Conservation (phyloP, 2,797 vertebrate species). For the Aphelocoma californica region DNA sequence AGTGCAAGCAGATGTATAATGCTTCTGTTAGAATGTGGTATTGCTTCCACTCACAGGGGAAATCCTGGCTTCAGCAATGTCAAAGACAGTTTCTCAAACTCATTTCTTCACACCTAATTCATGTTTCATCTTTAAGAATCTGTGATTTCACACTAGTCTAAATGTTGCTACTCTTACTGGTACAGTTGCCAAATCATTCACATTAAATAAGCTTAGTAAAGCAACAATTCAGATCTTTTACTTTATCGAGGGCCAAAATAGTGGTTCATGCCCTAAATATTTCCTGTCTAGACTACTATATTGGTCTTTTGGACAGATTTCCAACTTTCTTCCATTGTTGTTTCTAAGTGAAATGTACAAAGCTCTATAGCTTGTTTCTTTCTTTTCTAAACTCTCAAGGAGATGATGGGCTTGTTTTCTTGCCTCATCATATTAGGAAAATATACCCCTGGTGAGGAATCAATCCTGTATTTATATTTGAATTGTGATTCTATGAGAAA, state of each 20-base stretch:
- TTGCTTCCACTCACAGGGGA: conserved; percentile 15
- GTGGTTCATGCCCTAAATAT: conserved; percentile 64
- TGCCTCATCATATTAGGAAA: neutral
- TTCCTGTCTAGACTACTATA: conserved; percentile 76
- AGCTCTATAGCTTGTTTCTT: conserved; percentile 9
- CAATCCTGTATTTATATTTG: neutral
- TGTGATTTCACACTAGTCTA: neutral
- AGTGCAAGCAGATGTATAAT: conserved; percentile 44
- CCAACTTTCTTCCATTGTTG: conserved; percentile 34
- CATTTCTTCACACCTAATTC: conserved; percentile 46
- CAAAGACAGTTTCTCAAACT: conserved; percentile 28
- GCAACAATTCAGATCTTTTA: conserved; percentile 53
- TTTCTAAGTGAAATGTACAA: conserved; percentile 28
- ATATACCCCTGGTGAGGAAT: neutral
- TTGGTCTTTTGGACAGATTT: conserved; percentile 47
- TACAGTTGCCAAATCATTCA: conserved; percentile 24
- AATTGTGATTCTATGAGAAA: neutral
- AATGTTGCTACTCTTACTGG: conserved; percentile 16
- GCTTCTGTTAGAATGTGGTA: conserved; percentile 22
- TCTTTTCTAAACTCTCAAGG: neutral
- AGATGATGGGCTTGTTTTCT: neutral
- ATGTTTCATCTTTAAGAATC: conserved; percentile 38
- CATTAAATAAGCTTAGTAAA: conserved; percentile 19
- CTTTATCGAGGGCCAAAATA: conserved; percentile 56
- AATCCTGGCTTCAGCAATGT: neutral